Evolutionary conservation across 2,888 invertebrate genomes (phyloP).

Genomic region (Teinopalpus imperialis): DNA sequence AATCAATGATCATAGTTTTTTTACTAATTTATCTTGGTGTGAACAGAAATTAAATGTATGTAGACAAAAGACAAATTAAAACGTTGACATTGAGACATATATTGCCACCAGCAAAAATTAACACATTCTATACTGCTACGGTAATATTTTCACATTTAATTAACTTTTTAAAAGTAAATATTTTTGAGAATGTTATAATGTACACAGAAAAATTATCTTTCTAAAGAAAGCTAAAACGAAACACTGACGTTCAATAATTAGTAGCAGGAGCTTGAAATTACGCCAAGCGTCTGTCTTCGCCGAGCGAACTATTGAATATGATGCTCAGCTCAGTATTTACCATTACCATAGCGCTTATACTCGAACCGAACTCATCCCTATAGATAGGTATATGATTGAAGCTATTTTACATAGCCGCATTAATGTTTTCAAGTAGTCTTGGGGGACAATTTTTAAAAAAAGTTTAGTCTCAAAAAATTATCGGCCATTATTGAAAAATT

Average conservation of each 20-base stretch:
- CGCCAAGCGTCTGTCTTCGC: constrained; percentile 45
- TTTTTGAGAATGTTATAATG: too few species aligned
- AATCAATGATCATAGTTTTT: constrained; percentile 11
- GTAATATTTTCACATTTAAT: too few species aligned
- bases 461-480: too few species aligned
- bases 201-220: too few species aligned
- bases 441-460: too few species aligned
- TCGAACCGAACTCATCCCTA: not conserved
- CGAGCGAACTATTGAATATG: constrained; percentile 46
- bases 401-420: too few species aligned
- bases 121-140: not conserved
- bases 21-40: not conserved
- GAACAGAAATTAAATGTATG: not conserved
- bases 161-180: not conserved
- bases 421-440: too few species aligned
- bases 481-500: too few species aligned
- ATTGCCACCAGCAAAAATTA: constrained; percentile 22
- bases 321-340: constrained; percentile 27
- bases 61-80: constrained; percentile 14
- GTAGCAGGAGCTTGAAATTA: constrained; percentile 5
- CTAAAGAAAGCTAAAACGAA: not conserved
- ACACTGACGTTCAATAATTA: constrained; percentile 5
- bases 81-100: constrained; percentile 13
- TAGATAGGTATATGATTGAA: too few species aligned
- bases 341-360: not conserved